Evolutionary conservation across 2,797 vertebrate species (phyloP), one percentile per base, ranked within the genome.

Genomic region (Brachymystax lenok): DNA sequence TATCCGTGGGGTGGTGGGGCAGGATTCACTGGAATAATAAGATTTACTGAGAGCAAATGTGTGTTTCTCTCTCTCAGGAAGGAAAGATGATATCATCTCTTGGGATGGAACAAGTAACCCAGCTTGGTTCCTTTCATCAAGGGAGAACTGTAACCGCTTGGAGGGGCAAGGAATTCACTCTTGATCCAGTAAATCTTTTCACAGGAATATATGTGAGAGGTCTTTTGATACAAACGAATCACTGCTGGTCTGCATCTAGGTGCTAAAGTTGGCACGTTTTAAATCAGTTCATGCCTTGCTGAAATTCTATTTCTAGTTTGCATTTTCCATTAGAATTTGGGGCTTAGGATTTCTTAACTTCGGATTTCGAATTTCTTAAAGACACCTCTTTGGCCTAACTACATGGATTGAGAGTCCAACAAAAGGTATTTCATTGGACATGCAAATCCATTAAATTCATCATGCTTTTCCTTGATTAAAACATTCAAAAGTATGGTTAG

Each of bases 211-310:
- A 27, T 19, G 28, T 30, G 50, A 59, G 50, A 51, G 16, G 50
- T 71, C 10, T 72, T 77, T 67, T 63, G 28, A 46, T 30, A 54
- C 17, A 33, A 77, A 77, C 24, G 52, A 30, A 61, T 63, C 69
- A 35, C 21, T 50, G 35, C 28, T 73, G 50, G 68, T 69, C 35
- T 50, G 24, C 21, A 54, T 67, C 70, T 40, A 73, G 73, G 61
- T 74, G 68, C 76, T 77, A 81, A 35, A 77, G 35, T 73, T 74
- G 66, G 74, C 80, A 77, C 24, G 52, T 77, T 82, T 69, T 80
- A 67, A 84, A 80, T n/a, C 28, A 77, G 54, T 71, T 33, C 6
- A 10, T 69, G 24, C 74, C 63, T 56, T 72, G 68, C 27, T 78
- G 30, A 28, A 3, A 51, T 14, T 46, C 69, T 71, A 54, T 77